Conservation (phyloP, 2,797 vertebrate genomes). For the Ibycter americanus region DNA sequence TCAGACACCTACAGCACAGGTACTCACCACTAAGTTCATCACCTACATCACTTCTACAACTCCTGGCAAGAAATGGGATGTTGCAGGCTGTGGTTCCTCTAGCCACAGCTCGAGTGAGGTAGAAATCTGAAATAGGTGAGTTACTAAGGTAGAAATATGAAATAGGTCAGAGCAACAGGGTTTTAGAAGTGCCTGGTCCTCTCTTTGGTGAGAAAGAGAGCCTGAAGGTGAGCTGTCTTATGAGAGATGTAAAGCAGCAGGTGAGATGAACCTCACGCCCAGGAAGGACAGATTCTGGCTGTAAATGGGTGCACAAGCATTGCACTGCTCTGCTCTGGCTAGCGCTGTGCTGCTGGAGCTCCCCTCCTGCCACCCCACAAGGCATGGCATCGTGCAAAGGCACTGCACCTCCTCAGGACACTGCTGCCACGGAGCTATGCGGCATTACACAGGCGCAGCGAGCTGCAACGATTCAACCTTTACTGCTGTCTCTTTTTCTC, state of each 20-base stretch:
- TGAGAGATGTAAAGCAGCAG: neutral
- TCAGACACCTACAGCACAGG: neutral
- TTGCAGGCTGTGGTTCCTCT: neutral
- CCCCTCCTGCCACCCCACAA: neutral
- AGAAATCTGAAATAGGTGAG: neutral
- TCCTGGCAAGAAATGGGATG: neutral
- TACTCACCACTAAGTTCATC: neutral
- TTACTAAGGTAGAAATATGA: neutral
- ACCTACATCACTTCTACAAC: neutral
- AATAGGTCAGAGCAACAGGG: neutral
- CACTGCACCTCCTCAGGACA: neutral
- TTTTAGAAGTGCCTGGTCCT: neutral
- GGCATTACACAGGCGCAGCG: accelerated
- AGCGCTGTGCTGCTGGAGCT: neutral
- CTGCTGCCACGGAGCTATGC: accelerated
- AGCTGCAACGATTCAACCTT: neutral
- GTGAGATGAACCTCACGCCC: accelerated
- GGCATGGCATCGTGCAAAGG: neutral
- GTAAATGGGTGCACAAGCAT: accelerated
- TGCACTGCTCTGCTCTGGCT: neutral
- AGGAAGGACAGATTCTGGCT: neutral
- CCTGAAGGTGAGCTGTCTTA: neutral
- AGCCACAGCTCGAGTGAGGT: neutral
- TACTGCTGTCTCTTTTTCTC: neutral
- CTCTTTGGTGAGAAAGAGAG: neutral